Percentiles rank a stretch among this genome's conserved stretches.
phyloP scores from a whole-genome alignment of 1,140 invertebrate species.

The Bombus impatiens region DNA sequence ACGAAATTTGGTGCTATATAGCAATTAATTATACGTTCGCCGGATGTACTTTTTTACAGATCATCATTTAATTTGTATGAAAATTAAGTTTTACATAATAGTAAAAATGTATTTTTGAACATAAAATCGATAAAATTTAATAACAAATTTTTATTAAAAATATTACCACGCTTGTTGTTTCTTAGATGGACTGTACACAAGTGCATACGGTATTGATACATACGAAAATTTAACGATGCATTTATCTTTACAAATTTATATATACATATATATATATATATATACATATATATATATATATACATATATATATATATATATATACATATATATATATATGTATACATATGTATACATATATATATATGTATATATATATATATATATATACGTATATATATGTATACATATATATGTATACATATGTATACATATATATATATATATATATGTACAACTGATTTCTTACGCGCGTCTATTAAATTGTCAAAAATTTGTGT shows the following conservation, averaged over 20 bases:
- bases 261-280: neutral
- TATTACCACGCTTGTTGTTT: neutral
- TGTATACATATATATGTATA: neutral
- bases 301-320: neutral
- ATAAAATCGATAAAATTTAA: neutral
- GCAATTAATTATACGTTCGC: slow-evolving; percentile 35
- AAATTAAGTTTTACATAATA: neutral
- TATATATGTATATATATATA: neutral
- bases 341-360: neutral
- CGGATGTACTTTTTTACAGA: slow-evolving; percentile 7
- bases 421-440: neutral
- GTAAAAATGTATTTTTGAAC: slow-evolving; percentile 6
- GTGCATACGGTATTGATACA: slow-evolving; percentile 10
- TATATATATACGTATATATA: neutral
- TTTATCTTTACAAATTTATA: slow-evolving; percentile 16
- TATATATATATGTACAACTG: neutral
- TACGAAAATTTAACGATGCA: slow-evolving; percentile 14
- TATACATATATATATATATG: neutral
- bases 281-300: neutral
- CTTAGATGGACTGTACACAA: slow-evolving; percentile 3
- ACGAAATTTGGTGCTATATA: slow-evolving; percentile 49
- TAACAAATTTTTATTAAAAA: neutral
- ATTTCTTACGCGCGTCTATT: slow-evolving; percentile 6
- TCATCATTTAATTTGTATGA: neutral
- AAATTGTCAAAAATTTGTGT: slow-evolving; percentile 13